Conservation (phyloP, 2,797 vertebrate species). For the Parauchenoglanis ngamensis region DNA sequence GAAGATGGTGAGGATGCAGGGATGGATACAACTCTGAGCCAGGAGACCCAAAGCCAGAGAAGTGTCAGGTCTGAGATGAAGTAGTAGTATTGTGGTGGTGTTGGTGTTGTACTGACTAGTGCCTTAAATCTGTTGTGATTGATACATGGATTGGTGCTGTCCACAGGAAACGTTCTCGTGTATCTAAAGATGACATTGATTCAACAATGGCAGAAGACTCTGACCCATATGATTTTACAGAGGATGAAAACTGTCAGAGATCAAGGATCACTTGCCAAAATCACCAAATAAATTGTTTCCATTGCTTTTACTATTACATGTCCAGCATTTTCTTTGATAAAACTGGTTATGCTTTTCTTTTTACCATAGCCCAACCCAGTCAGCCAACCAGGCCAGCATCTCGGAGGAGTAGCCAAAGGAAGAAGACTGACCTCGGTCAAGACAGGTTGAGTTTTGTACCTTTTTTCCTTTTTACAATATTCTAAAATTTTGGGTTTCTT, state of each 20-base stretch:
- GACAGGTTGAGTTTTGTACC: slow-evolving; percentile 53
- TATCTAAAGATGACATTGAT: slow-evolving; percentile 56
- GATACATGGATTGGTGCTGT: not conserved
- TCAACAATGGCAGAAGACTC: slow-evolving; percentile 52
- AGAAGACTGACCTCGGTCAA: slow-evolving; percentile 52
- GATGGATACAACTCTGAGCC: slow-evolving; percentile 47
- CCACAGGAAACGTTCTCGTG: slow-evolving; percentile 55
- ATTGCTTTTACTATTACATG: not conserved
- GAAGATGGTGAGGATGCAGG: slow-evolving; percentile 56
- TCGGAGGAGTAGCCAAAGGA: slow-evolving; percentile 54
- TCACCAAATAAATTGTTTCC: not conserved
- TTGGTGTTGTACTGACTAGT: not conserved
- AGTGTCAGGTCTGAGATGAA: slow-evolving; percentile 51
- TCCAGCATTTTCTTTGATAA: not conserved
- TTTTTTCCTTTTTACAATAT: not conserved
- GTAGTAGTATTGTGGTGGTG: not conserved
- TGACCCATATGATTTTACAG: slow-evolving; percentile 63
- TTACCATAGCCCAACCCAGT: slow-evolving; percentile 54
- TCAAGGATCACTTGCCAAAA: not conserved
- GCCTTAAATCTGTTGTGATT: not conserved
- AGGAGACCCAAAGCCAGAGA: slow-evolving; percentile 60
- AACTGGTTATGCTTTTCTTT: not conserved
- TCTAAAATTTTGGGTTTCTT: not conserved
- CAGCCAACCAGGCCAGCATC: slow-evolving; percentile 54
- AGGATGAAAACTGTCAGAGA: slow-evolving; percentile 57